phyloP scores from a whole-genome alignment of 2,797 vertebrate species.

The Petrocephalus schoutedeni region DNA sequence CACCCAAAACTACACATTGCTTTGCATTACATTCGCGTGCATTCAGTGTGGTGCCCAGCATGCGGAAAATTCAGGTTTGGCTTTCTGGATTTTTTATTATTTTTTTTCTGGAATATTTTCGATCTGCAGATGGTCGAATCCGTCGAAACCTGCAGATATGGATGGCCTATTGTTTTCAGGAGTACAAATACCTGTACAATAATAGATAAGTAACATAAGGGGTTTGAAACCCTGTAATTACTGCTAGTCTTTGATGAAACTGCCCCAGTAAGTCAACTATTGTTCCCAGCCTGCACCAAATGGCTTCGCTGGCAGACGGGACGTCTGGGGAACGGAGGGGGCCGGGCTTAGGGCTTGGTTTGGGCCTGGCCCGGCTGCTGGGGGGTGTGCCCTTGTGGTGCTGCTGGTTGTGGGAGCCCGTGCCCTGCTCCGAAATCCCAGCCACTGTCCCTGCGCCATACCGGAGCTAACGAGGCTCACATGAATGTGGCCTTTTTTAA shows the following conservation, averaged over 20 bases:
- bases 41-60: background rate
- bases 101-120: background rate
- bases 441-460: background rate
- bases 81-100: background rate
- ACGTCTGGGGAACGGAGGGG: background rate
- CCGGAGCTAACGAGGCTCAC: background rate
- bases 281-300: background rate
- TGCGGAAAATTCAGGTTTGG: background rate
- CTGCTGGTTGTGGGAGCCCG: background rate
- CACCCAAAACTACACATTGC: background rate
- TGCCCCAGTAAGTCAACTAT: background rate
- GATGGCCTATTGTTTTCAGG: background rate
- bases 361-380: background rate
- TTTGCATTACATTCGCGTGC: background rate
- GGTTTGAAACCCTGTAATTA: background rate
- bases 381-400: background rate
- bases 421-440: background rate
- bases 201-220: background rate
- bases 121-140: background rate
- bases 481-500: background rate
- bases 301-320: background rate
- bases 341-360: background rate
- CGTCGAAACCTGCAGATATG: background rate
- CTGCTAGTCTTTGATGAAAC: background rate
- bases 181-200: background rate